A percentile compares a stretch with the other conserved stretches of the same genome.
These are phyloP conservation scores for Caerostris extrusa DNA, from an alignment of 1,140 invertebrate genomes.

Conservation along the genomic window DNA sequence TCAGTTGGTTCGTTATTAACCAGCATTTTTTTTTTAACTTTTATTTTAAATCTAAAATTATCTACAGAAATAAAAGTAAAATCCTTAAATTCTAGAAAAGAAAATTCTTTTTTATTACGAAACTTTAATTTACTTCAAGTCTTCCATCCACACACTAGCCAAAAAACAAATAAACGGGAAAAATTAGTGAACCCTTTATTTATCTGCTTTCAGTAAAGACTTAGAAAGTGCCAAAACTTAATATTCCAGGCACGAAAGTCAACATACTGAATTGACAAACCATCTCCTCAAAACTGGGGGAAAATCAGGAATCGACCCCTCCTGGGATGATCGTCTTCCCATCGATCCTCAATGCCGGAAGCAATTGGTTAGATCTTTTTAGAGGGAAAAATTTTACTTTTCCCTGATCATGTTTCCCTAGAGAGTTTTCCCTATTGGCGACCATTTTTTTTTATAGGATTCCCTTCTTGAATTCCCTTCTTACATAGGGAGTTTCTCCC, in stretches of 20 bases:
- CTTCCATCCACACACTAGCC: neutral
- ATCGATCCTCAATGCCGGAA: slow-evolving; percentile 21
- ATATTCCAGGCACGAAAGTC: neutral
- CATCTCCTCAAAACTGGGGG: neutral
- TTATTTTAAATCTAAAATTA: too few relatives aligned
- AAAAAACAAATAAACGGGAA: neutral
- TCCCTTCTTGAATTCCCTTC: neutral
- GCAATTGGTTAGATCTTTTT: neutral
- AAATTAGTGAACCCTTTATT: neutral
- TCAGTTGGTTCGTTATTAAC: too few relatives aligned
- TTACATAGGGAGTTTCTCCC: neutral
- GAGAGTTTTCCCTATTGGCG: neutral
- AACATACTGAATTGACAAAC: neutral
- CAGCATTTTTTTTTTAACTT: too few relatives aligned
- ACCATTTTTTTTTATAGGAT: neutral
- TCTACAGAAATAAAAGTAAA: too few relatives aligned
- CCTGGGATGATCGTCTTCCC: slow-evolving; percentile 3
- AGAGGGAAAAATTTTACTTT: neutral
- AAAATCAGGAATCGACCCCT: neutral
- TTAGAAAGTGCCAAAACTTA: neutral
- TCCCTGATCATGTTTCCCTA: neutral
- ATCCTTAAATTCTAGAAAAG: neutral
- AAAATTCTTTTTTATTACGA: too few relatives aligned
- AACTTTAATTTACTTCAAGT: neutral
- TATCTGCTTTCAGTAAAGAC: neutral